phyloP scores from a whole-genome alignment of 2,113 vertebrate genomes.

The Canis aureus region DNA sequence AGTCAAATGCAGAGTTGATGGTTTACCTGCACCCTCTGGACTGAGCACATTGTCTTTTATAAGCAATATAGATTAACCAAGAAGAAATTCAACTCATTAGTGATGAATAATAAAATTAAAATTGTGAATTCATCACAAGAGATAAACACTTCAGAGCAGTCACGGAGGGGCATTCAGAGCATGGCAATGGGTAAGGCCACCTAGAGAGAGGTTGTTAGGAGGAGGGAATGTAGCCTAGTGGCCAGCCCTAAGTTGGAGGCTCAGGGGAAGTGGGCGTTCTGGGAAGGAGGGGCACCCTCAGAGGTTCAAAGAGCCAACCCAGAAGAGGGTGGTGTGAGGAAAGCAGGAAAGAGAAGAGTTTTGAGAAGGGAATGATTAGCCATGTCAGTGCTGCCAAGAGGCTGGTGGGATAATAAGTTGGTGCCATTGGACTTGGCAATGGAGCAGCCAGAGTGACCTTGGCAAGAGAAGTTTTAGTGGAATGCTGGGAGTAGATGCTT shows the following conservation, averaged over 20 bases:
- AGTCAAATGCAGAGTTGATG: rapidly evolving
- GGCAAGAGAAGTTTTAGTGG: background rate
- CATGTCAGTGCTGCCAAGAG: rapidly evolving
- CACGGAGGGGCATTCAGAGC: background rate
- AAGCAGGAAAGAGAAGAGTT: background rate
- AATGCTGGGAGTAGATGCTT: background rate
- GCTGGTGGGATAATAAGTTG: background rate
- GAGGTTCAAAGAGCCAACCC: background rate
- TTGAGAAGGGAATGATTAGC: background rate
- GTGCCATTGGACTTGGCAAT: background rate
- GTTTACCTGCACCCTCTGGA: background rate
- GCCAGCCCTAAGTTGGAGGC: too few relatives aligned
- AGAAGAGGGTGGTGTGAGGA: background rate
- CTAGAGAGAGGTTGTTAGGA: background rate
- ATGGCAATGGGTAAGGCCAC: too few relatives aligned
- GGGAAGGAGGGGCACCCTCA: background rate
- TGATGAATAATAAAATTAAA: background rate
- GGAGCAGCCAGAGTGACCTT: background rate
- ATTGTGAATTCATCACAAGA: background rate
- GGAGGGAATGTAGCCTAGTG: background rate
- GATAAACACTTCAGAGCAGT: background rate
- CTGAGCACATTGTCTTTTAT: background rate
- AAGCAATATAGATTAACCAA: background rate
- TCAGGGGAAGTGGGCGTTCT: background rate
- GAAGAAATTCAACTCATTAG: background rate